phyloP scores from a whole-genome alignment of 2,113 vertebrate species.

The Toxotes jaculatrix region DNA sequence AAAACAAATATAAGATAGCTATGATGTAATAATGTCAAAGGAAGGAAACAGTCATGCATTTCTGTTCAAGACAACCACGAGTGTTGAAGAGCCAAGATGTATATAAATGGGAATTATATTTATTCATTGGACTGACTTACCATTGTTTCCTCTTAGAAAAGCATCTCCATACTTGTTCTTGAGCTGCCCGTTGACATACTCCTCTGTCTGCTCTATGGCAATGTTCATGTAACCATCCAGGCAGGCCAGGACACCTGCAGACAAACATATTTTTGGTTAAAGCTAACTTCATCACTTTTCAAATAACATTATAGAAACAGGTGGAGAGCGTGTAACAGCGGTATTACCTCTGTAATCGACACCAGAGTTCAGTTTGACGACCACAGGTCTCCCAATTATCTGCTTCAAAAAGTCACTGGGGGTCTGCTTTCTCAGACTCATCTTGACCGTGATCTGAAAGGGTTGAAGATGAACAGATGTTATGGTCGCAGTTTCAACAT shows the following conservation, averaged over 20 bases:
- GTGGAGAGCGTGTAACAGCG: neutral
- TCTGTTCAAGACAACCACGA: neutral
- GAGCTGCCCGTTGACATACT: slow-evolving; percentile 98
- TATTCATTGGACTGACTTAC: slow-evolving; percentile 76
- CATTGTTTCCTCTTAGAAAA: slow-evolving; percentile 98
- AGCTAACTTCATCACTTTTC: neutral
- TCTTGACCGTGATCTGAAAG: slow-evolving; percentile 76
- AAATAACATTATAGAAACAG: neutral
- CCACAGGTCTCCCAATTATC: slow-evolving; percentile 98
- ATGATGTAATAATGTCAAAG: neutral
- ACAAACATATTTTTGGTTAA: slow-evolving; percentile 1
- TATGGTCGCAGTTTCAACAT: neutral
- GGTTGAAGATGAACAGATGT: neutral
- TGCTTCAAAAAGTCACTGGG: slow-evolving; percentile 99
- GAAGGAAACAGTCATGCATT: neutral
- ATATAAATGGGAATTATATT: neutral
- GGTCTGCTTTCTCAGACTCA: slow-evolving; percentile 98
- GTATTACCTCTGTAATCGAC: slow-evolving; percentile 97
- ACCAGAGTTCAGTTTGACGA: slow-evolving; percentile 98
- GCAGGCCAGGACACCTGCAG: slow-evolving; percentile 95
- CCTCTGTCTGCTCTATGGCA: slow-evolving; percentile 98
- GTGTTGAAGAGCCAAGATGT: neutral
- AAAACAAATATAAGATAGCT: neutral
- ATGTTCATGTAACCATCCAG: slow-evolving; percentile 99
- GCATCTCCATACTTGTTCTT: slow-evolving; percentile 99